phyloP scores from a whole-genome alignment of 2,797 vertebrate genomes.

The Eupleurogrammus muticus region DNA sequence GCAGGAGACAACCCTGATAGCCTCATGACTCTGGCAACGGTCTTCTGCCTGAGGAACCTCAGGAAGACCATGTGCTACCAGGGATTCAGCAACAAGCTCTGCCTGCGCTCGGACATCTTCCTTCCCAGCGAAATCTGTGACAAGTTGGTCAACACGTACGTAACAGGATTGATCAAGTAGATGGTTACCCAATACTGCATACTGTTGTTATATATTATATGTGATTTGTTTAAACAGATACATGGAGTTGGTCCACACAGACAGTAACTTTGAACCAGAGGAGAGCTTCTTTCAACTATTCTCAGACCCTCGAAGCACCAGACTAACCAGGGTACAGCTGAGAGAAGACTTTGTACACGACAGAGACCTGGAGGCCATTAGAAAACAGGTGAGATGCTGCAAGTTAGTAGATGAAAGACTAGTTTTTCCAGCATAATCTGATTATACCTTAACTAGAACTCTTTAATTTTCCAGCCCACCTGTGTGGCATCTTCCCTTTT shows the following conservation, averaged over 20 bases:
- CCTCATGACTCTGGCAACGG: conserved; percentile 92
- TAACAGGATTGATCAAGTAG: conserved; percentile 11
- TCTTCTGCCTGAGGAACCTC: conserved; percentile 95
- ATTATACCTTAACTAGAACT: neutral
- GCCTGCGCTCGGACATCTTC: conserved; percentile 93
- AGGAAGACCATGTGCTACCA: conserved; percentile 94
- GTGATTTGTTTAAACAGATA: conserved; percentile 82
- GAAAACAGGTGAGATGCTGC: conserved; percentile 87
- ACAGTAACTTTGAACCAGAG: conserved; percentile 92
- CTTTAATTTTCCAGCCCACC: neutral
- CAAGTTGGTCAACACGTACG: conserved; percentile 94
- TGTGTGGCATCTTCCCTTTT: neutral
- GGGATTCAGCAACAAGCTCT: conserved; percentile 88
- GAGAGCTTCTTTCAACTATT: conserved; percentile 97
- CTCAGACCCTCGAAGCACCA: conserved; percentile 93
- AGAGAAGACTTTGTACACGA: conserved; percentile 92
- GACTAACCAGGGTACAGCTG: conserved; percentile 93
- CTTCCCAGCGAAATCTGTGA: conserved; percentile 98
- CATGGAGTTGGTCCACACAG: conserved; percentile 93
- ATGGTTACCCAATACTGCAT: neutral
- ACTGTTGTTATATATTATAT: neutral
- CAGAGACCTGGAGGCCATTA: conserved; percentile 94
- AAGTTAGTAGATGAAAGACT: conserved; percentile 18
- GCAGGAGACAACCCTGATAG: conserved; percentile 94
- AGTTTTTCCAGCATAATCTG: neutral